Evolutionary conservation across 2,888 invertebrate species (phyloP).

Genomic region (Salticus scenicus): DNA sequence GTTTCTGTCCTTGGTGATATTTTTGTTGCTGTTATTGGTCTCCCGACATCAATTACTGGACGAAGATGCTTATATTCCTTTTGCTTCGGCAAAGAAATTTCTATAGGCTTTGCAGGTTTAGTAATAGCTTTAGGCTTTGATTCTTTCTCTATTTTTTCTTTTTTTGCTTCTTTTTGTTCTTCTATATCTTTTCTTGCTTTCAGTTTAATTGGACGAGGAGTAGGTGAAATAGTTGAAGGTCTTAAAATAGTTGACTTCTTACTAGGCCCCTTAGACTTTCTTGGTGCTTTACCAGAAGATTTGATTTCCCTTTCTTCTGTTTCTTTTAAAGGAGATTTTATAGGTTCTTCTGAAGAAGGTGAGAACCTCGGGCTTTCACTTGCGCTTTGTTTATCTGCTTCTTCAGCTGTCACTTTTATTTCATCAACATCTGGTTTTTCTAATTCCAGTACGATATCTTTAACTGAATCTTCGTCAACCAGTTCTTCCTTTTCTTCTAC

Average conservation of each 20-base stretch:
- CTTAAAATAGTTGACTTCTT: constrained; percentile 26
- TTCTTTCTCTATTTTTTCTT: constrained; percentile 43
- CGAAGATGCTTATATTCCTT: constrained; percentile 25
- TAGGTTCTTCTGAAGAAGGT: not conserved
- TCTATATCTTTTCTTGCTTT: constrained; percentile 38
- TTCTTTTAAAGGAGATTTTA: not conserved
- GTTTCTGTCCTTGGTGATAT: constrained; percentile 20
- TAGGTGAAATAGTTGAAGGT: constrained; percentile 13
- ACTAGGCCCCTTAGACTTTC: constrained; percentile 19
- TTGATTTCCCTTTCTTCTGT: constrained; percentile 4
- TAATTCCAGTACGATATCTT: not conserved
- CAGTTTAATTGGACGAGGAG: not conserved
- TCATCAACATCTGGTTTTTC: constrained; percentile 20
- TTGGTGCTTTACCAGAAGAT: constrained; percentile 21
- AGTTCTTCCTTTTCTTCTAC: not conserved
- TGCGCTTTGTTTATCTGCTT: not conserved
- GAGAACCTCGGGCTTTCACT: not conserved
- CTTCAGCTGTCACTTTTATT: not conserved
- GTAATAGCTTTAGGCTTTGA: not conserved
- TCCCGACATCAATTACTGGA: constrained; percentile 10
- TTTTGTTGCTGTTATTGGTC: constrained; percentile 16
- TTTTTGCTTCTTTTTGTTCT: constrained; percentile 16
- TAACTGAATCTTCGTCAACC: not conserved
- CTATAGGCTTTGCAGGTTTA: constrained; percentile 23
- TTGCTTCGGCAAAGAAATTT: constrained; percentile 12